Evolutionary conservation across 2,797 vertebrate species (phyloP), one percentile per base, ranked within the genome.

Genomic region (Phataginus tetradactyla): DNA sequence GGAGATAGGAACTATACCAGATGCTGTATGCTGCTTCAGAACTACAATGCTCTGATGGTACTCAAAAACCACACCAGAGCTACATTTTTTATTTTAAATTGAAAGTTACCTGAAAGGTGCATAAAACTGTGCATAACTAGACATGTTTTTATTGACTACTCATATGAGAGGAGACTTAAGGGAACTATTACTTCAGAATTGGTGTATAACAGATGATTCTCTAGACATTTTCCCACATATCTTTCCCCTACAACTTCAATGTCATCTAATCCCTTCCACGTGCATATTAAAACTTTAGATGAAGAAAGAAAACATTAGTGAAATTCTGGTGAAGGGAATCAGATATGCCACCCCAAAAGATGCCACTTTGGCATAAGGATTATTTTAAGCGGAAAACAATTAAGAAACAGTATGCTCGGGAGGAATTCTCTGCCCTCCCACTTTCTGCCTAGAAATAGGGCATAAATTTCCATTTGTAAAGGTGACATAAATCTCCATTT

Each of bases 61-160:
- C 75, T 96, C 93, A 71, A 96, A 97, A 90, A 93, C 84, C 61
- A 97, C 59, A 96, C 89, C 88, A 90, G 94, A 90, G 92, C 90
- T 97, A 95, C 90, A 95, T 98, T 98, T 97, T 42, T 42, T 53
- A 94, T 98, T 98, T 96, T 94, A 96, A 94, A 96, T 94, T 94
- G 79, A 66, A 68, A 96, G 42, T 94, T 92, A 97, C 95, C 95
- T 95, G 72, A 98, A 98, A 98, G 92, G 75, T 96, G 85, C 86
- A 94, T 90, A 96, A 95, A 96, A 98, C 64, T 92, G 11, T 77
- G 45, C 84, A 49, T 94, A 95, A 96, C 95, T 95, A 97, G 71
- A 96, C 77, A 92, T 95, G 39, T 53, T 95, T 98, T 97, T 97
- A 97, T 93, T 86, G 84, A 96, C 93, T 97, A 64, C 91, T 90